phyloP scores from a whole-genome alignment of 2,113 vertebrate species.

The Tapirus terrestris region DNA sequence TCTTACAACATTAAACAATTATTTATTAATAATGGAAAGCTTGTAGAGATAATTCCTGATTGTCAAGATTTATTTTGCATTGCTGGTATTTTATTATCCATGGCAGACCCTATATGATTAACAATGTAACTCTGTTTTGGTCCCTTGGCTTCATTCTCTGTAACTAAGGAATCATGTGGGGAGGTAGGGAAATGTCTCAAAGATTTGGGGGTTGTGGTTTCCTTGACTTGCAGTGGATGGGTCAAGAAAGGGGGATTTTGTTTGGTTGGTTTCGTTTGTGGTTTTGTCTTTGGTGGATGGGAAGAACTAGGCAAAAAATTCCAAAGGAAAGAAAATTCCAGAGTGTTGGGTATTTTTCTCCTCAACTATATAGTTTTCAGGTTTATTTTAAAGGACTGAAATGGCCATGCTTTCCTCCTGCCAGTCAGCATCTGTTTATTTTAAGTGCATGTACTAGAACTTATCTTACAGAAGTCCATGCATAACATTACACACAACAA shows the following conservation, averaged over 20 bases:
- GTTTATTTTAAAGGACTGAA: not conserved
- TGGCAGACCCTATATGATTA: not conserved
- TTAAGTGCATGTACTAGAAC: not conserved
- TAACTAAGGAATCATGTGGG: not conserved
- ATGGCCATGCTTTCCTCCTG: not conserved
- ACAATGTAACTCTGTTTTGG: not conserved
- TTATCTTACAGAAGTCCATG: not conserved
- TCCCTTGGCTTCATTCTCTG: not conserved
- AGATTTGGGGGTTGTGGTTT: not conserved
- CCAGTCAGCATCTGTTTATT: not conserved
- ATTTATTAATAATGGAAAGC: not conserved
- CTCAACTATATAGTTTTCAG: not conserved
- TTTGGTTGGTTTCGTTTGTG: not conserved
- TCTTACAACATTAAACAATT: not conserved
- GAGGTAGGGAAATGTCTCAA: not conserved
- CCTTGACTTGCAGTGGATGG: not conserved
- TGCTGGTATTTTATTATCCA: not conserved
- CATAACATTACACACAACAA: not conserved
- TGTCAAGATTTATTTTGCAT: not conserved
- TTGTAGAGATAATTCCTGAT: not conserved
- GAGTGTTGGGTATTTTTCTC: not conserved
- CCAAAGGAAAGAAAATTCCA: not conserved
- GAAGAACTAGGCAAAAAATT: not conserved
- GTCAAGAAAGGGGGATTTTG: not conserved
- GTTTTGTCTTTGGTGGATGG: not conserved